A percentile compares a stretch with the other conserved stretches of the same genome.
Evolutionary conservation across 2,888 invertebrate genomes (phyloP).

Genomic region (Cryptophagus acutangulus): DNA sequence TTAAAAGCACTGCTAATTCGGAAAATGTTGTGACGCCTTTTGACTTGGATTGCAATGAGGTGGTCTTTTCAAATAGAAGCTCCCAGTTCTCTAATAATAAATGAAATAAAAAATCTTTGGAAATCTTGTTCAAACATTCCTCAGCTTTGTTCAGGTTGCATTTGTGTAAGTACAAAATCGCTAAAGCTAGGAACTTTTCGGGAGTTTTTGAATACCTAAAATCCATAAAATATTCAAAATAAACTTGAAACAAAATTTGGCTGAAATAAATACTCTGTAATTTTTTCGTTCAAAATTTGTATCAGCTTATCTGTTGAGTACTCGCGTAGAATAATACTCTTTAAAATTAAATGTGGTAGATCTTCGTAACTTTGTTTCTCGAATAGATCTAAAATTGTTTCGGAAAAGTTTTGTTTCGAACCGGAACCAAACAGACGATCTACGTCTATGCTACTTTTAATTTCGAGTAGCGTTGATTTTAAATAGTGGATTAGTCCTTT

Average conservation of each 20-base stretch:
- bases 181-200: conserved; percentile 48
- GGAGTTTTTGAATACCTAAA: conserved; percentile 32
- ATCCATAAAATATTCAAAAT: conserved; percentile 10
- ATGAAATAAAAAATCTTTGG: conserved; percentile 43
- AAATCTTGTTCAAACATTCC: conserved; percentile 47
- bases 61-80: conserved; percentile 51
- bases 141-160: conserved; percentile 50
- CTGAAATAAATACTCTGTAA: conserved; percentile 12
- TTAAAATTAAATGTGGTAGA: conserved; percentile 51
- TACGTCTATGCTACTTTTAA: conserved; percentile 47
- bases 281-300: conserved; percentile 42
- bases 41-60: conserved; percentile 36
- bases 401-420: conserved; percentile 44
- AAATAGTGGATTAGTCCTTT: conserved; percentile 45
- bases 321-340: conserved; percentile 52
- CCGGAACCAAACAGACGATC: conserved; percentile 46
- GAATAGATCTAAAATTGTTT: conserved; percentile 46
- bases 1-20: conserved; percentile 52
- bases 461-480: conserved; percentile 43
- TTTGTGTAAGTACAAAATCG: conserved; percentile 52
- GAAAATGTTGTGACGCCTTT: conserved; percentile 51
- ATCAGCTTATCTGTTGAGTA: conserved; percentile 55
- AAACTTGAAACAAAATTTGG: no score
- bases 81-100: conserved; percentile 50
- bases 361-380: conserved; percentile 46